These are phyloP conservation scores for Oscheius myriophilus DNA, from an alignment of 2,888 invertebrate genomes.

Conservation along the genomic window DNA sequence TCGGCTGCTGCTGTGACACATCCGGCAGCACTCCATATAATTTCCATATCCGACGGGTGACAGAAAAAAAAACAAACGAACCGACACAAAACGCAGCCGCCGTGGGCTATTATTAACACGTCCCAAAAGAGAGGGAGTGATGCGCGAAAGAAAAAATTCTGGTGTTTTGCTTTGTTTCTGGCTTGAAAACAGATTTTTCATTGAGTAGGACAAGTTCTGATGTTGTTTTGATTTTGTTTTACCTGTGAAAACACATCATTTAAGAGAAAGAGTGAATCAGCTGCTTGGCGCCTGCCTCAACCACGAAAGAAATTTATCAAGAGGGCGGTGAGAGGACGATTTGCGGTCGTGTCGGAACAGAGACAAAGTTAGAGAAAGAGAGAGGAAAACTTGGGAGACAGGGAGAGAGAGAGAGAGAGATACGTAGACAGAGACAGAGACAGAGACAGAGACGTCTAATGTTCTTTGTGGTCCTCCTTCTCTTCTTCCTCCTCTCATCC, in stretches of 20 bases:
- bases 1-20: slow-evolving; percentile 10
- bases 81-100: not conserved
- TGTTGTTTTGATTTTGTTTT: not conserved
- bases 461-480: too few relatives aligned
- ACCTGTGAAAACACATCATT: not conserved
- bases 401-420: too few relatives aligned
- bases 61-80: too few relatives aligned
- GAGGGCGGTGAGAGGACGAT: too few relatives aligned
- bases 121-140: not conserved
- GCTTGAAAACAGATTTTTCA: too few relatives aligned
- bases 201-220: too few relatives aligned
- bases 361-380: not conserved
- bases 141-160: not conserved
- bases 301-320: too few relatives aligned
- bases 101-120: slow-evolving; percentile 2
- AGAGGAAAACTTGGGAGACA: not conserved
- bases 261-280: not conserved
- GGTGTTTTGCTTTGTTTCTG: too few relatives aligned
- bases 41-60: not conserved
- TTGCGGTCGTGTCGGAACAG: not conserved
- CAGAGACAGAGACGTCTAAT: too few relatives aligned
- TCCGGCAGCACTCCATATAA: slow-evolving; percentile 23
- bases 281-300: too few relatives aligned
- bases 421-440: too few relatives aligned
- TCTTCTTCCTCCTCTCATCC: not conserved